A percentile compares a stretch with the other conserved stretches of the same genome.
Conservation (phyloP, 2,113 vertebrate genomes). For the Chamaea fasciata region DNA sequence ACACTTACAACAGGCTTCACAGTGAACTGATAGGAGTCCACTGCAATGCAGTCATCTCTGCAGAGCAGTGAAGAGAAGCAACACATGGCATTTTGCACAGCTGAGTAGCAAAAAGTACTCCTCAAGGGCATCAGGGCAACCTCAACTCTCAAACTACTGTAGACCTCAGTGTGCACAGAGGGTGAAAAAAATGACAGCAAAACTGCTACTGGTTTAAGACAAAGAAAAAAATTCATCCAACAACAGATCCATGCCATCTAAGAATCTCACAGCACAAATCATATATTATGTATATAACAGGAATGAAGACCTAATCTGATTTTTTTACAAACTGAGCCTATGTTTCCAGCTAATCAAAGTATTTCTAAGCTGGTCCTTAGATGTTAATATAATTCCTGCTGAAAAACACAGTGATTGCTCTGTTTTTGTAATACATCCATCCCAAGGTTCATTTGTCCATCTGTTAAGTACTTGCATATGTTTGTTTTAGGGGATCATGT, state of each 20-base stretch:
- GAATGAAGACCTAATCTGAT: not conserved
- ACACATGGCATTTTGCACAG: slow-evolving; percentile 49
- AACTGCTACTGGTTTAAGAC: not conserved
- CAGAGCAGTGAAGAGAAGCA: slow-evolving; percentile 42
- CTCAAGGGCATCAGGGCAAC: slow-evolving; percentile 25
- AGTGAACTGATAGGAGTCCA: slow-evolving; percentile 2
- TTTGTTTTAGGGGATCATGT: not conserved
- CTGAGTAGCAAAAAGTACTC: slow-evolving; percentile 46
- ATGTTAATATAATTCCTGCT: not conserved
- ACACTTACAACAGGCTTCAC: slow-evolving; percentile 1
- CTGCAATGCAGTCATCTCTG: slow-evolving; percentile 57
- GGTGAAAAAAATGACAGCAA: not conserved
- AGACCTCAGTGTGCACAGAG: not conserved
- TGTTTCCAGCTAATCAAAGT: not conserved
- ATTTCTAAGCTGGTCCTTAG: not conserved
- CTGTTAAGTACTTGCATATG: slow-evolving; percentile 62
- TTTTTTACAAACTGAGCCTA: not conserved
- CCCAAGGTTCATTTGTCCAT: slow-evolving; percentile 68
- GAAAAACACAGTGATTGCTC: not conserved
- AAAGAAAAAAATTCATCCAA: not conserved
- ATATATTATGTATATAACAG: not conserved
- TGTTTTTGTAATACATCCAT: slow-evolving; percentile 49
- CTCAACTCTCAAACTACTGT: not conserved
- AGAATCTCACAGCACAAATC: not conserved
- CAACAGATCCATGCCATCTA: not conserved